Evolutionary conservation across 2,113 vertebrate genomes (phyloP).

Genomic region (Felis chaus): DNA sequence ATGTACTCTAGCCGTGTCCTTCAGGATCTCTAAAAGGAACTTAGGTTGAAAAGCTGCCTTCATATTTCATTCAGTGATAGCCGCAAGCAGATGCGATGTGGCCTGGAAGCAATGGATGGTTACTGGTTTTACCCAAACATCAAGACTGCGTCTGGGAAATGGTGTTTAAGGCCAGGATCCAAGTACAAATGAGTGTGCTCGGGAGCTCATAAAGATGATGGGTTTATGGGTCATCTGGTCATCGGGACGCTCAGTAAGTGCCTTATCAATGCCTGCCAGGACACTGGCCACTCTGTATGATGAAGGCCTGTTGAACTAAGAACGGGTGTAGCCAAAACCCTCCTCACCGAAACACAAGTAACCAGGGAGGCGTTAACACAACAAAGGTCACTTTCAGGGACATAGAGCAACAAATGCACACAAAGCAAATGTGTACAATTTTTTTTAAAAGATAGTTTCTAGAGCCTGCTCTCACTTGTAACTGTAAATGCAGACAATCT

Average conservation of each 20-base stretch:
- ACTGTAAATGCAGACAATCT: not conserved
- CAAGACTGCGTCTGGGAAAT: not conserved
- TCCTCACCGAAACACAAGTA: not conserved
- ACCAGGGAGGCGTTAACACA: not conserved
- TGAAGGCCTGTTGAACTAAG: not conserved
- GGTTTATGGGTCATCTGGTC: not conserved
- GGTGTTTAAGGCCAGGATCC: not conserved
- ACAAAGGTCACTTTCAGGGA: not conserved
- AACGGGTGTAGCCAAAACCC: not conserved
- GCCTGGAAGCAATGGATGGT: not conserved
- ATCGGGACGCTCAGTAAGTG: not conserved
- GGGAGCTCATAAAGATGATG: not conserved
- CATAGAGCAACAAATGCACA: not conserved
- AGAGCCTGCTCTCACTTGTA: not conserved
- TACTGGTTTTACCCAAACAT: conserved; percentile 43
- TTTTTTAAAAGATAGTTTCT: not conserved
- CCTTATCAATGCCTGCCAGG: conserved; percentile 8
- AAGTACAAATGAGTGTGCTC: not conserved
- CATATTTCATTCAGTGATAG: not conserved
- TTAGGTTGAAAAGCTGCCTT: not conserved
- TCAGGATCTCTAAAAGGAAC: conserved; percentile 17
- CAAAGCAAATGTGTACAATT: not conserved
- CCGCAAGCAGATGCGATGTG: not conserved
- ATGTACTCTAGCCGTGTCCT: conserved; percentile 19
- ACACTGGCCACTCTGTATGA: not conserved